These are phyloP conservation scores for Ennomos fuscantarius DNA, from an alignment of 2,888 invertebrate species.

Conservation along the genomic window DNA sequence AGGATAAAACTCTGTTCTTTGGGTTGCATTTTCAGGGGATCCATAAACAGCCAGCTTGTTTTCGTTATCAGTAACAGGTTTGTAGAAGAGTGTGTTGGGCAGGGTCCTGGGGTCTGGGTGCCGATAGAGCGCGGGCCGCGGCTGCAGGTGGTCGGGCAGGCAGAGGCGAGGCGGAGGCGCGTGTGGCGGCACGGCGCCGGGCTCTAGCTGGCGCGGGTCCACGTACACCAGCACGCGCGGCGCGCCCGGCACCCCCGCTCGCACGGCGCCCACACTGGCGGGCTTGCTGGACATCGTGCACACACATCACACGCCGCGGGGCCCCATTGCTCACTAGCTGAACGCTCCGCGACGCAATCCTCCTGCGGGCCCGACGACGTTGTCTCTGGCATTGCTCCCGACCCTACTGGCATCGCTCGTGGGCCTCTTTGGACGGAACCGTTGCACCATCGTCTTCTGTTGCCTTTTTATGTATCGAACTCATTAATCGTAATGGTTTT, in stretches of 20 bases:
- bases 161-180: constrained; percentile 55
- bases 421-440: constrained; percentile 60
- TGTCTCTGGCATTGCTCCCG: constrained; percentile 74
- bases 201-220: constrained; percentile 82
- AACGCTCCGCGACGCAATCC: constrained; percentile 66
- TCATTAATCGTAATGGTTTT: constrained; percentile 75
- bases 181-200: constrained; percentile 73
- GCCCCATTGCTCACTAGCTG: constrained; percentile 76
- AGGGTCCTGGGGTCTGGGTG: constrained; percentile 53
- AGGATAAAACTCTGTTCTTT: constrained; percentile 62
- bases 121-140: constrained; percentile 56
- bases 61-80: constrained; percentile 62
- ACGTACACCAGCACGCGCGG: constrained; percentile 84
- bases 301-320: constrained; percentile 88
- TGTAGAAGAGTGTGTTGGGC: constrained; percentile 63
- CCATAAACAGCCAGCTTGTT: constrained; percentile 60
- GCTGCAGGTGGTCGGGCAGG: constrained; percentile 42
- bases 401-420: constrained; percentile 73
- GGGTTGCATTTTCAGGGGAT: constrained; percentile 54
- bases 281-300: constrained; percentile 92
- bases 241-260: constrained; percentile 79
- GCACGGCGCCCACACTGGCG: constrained; percentile 87
- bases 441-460: constrained; percentile 73
- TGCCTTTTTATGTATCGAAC: constrained; percentile 60
- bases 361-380: constrained; percentile 55